phyloP scores from a whole-genome alignment of 2,113 vertebrate genomes.

The Pogona vitticeps region DNA sequence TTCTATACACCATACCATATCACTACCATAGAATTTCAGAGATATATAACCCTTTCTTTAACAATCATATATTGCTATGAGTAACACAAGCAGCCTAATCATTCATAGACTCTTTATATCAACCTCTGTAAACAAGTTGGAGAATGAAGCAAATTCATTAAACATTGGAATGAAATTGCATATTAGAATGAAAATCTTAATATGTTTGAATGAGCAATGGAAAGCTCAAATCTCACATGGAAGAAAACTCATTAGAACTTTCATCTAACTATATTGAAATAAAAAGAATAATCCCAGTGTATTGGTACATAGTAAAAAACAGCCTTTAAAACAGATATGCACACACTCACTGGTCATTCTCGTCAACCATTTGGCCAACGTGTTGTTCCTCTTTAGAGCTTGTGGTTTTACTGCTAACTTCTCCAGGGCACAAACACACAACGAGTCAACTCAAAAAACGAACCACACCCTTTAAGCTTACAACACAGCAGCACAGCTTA shows the following conservation, averaged over 20 bases:
- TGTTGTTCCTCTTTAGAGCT: neutral
- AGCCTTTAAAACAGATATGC: neutral
- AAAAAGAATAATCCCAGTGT: neutral
- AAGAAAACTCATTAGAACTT: neutral
- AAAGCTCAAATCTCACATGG: neutral
- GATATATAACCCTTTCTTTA: neutral
- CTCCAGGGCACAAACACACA: constrained; percentile 21
- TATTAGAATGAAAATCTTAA: neutral
- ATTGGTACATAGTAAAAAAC: neutral
- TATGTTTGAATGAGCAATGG: neutral
- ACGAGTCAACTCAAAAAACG: constrained; percentile 25
- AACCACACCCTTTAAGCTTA: neutral
- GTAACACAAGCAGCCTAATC: neutral
- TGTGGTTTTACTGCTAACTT: constrained; percentile 30
- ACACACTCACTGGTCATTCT: constrained; percentile 2
- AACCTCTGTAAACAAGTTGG: neutral
- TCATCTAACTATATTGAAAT: neutral
- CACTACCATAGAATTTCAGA: too few relatives aligned
- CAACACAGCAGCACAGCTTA: neutral
- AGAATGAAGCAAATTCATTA: neutral
- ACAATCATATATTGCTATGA: neutral
- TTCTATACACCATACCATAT: too few relatives aligned
- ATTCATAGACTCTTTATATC: neutral
- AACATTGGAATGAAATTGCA: neutral
- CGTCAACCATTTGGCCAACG: neutral